These are phyloP conservation scores for Lacerta agilis DNA, from an alignment of 2,797 vertebrate genomes.

Conservation along the genomic window DNA sequence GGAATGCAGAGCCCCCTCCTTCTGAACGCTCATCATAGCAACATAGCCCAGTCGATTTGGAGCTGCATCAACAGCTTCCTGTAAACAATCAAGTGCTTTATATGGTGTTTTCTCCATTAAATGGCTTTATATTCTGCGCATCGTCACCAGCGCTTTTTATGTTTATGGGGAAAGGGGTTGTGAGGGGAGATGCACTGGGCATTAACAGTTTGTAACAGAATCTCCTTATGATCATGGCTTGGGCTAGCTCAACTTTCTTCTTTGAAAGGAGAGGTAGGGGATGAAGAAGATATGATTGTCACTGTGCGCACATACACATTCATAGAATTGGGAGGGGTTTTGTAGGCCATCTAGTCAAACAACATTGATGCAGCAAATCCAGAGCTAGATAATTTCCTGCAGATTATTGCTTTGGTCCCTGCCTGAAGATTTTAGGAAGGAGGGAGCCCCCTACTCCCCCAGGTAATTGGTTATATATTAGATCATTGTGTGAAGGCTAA, in stretches of 20 bases:
- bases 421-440: too few species aligned
- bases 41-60: background rate
- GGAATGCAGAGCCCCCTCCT: conserved; percentile 77
- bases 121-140: background rate
- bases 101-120: background rate
- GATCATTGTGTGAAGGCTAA: too few species aligned
- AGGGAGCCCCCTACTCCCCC: too few species aligned
- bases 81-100: conserved; percentile 75
- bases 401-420: too few species aligned
- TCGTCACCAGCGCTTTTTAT: background rate
- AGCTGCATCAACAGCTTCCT: conserved; percentile 83
- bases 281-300: background rate
- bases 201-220: background rate
- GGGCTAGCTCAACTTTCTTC: background rate
- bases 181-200: background rate
- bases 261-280: background rate
- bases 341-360: too few species aligned
- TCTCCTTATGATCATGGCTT: background rate
- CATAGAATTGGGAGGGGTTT: background rate
- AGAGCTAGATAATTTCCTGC: too few species aligned
- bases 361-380: too few species aligned
- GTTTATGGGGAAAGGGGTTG: background rate
- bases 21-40: conserved; percentile 68
- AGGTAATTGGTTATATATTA: too few species aligned
- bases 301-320: background rate